Conservation (phyloP, 2,797 vertebrate genomes). For the Pagetopsis macropterus region DNA sequence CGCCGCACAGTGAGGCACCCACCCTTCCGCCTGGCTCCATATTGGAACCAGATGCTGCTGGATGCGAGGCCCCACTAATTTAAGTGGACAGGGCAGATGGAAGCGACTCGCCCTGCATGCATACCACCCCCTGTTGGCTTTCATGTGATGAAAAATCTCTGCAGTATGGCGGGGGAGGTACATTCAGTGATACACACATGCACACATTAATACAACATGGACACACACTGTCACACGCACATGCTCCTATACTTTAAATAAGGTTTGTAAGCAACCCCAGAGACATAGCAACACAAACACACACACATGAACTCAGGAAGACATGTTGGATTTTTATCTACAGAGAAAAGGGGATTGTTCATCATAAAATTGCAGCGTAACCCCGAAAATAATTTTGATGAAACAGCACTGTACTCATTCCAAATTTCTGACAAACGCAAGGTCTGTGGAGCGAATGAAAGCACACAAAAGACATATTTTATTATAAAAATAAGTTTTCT, state of each 20-base stretch:
- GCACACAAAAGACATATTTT: constrained; percentile 9
- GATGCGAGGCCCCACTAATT: constrained; percentile 87
- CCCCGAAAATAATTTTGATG: constrained; percentile 9
- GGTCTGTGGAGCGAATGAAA: background rate
- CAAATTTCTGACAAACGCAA: constrained; percentile 15
- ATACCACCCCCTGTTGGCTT: constrained; percentile 87
- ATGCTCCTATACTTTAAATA: constrained; percentile 33
- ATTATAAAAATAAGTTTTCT: constrained; percentile 3
- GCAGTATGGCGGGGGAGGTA: constrained; percentile 78
- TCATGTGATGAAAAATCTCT: constrained; percentile 84
- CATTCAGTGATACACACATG: constrained; percentile 57
- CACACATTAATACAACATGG: constrained; percentile 43
- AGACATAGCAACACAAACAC: constrained; percentile 32
- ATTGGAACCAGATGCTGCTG: constrained; percentile 89
- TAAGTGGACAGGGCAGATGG: constrained; percentile 88
- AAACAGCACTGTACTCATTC: background rate
- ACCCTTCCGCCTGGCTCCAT: constrained; percentile 88
- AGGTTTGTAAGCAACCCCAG: constrained; percentile 36
- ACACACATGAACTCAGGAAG: constrained; percentile 17
- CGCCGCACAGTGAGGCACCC: constrained; percentile 86
- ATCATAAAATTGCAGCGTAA: constrained; percentile 22
- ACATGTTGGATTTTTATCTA: constrained; percentile 24
- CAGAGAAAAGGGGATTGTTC: constrained; percentile 16
- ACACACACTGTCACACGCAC: constrained; percentile 27
- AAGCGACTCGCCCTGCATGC: constrained; percentile 83